Base-by-base conservation (phyloP, 2,797 vertebrate species). In the Halcyon chelicuti region DNA sequence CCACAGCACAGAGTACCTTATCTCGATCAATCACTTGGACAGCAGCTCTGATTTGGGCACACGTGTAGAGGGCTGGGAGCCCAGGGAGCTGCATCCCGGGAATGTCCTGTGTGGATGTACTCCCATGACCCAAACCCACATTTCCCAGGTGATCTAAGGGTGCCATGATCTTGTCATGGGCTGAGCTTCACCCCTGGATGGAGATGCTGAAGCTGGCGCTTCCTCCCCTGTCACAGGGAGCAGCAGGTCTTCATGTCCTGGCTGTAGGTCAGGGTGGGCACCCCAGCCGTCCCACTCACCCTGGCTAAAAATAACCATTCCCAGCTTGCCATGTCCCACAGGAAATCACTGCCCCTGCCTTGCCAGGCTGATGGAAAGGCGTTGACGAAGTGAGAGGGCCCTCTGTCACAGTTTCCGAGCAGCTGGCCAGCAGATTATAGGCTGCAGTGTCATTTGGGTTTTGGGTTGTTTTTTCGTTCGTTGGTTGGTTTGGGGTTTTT, bases 391-490 rank as follows among this genome's bases (percentile, higher is more conserved):
- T n/a, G 9, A 46, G 75, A 54, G 85, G 23, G 22, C 63, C 67
- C 65, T 16, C 70, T 13, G 86, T 98, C 97, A 98, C 90, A 97
- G 74, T 98, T 98, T 98, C 98, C 97, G 4, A 74, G 86, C 54
- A 72, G 75, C 52, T 62, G 19, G 97, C 97, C 97, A 97, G 94
- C 88, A 94, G 91, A 92, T 97, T 96, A 79, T 61, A 96, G 94
- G 58, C 94, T 96, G 96, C 74, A n/a, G 33, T 70, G 83, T 88
- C 93, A 67, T 65, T 90, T 15, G 61, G 31, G n/a, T 31, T 79
- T 58, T 33, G 4, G 3, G 3, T 28, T 49, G 12, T 23, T 10
- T 39, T 33, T 54, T 19, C 33, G 25, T 49, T 49, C 7, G 12
- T n/a, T 29, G 22, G 9, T 26, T 15, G 33, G 39, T 31, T 42